These are phyloP conservation scores for Borostomias antarcticus DNA, from an alignment of 2,797 vertebrate species.

Conservation along the genomic window DNA sequence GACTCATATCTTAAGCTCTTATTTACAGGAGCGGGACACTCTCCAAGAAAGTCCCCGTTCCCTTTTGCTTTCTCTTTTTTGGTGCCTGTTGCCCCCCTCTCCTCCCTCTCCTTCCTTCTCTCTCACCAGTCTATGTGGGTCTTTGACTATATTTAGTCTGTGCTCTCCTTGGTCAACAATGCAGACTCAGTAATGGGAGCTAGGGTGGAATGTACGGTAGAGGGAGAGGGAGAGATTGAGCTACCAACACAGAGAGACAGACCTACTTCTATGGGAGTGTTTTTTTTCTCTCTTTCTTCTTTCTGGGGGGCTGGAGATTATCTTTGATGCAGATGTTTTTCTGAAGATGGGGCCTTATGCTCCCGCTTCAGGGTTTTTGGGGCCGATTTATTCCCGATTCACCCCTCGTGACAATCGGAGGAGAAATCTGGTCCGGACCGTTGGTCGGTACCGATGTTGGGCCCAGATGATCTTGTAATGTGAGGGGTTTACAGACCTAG, in stretches of 20 bases:
- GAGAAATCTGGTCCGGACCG: too few species aligned
- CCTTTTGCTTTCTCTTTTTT: constrained; percentile 43
- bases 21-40: constrained; percentile 40
- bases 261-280: neutral
- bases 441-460: too few species aligned
- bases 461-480: too few species aligned
- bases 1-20: constrained; percentile 42
- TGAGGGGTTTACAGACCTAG: too few species aligned
- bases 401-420: too few species aligned
- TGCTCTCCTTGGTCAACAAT: constrained; percentile 75
- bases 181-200: constrained; percentile 80
- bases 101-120: constrained; percentile 45
- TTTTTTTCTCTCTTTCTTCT: too few species aligned
- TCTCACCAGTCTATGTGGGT: constrained; percentile 57
- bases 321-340: neutral
- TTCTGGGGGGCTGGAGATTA: too few species aligned
- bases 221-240: constrained; percentile 29
- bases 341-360: neutral
- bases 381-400: too few species aligned
- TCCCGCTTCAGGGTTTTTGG: too few species aligned
- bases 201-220: constrained; percentile 64
- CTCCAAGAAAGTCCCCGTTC: constrained; percentile 49
- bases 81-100: constrained; percentile 25
- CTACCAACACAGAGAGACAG: neutral
- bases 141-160: constrained; percentile 92